These are phyloP conservation scores for Syrmaticus mikado DNA, from an alignment of 2,113 vertebrate genomes.

Conservation along the genomic window DNA sequence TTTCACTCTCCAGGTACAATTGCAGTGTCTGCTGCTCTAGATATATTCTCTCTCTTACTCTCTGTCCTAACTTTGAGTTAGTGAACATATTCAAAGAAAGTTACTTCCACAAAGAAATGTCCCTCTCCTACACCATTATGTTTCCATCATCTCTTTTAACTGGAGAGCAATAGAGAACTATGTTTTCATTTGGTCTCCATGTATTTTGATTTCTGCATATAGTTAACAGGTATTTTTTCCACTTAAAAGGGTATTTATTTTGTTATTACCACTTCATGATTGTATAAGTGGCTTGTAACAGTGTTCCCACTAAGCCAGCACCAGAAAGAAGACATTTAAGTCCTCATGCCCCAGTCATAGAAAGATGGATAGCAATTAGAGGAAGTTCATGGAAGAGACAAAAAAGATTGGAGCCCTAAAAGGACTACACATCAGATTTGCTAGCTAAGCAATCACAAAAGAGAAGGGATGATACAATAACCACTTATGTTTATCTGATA, in stretches of 20 bases:
- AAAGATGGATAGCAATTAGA: neutral
- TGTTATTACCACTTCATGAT: neutral
- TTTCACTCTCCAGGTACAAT: neutral
- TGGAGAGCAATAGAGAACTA: neutral
- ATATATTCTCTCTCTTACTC: neutral
- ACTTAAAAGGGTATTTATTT: slow-evolving; percentile 19
- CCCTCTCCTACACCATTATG: neutral
- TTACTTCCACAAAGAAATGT: neutral
- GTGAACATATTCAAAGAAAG: neutral
- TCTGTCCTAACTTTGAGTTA: neutral
- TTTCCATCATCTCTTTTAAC: slow-evolving; percentile 5
- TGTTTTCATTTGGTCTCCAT: neutral
- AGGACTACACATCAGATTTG: neutral
- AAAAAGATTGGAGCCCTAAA: neutral
- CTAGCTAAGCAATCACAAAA: neutral
- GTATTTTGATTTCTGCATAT: slow-evolving; percentile 19
- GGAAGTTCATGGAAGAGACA: neutral
- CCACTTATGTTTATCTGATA: neutral
- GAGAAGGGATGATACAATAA: neutral
- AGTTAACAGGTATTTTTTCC: neutral
- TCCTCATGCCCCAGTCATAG: neutral
- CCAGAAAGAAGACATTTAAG: neutral
- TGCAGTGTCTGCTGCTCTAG: neutral
- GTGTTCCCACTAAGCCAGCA: neutral
- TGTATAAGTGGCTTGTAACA: neutral